Percentiles rank a stretch among this genome's conserved stretches.
These are phyloP conservation scores for Ormyrus thymus DNA, from an alignment of 2,888 invertebrate genomes.

Conservation along the genomic window DNA sequence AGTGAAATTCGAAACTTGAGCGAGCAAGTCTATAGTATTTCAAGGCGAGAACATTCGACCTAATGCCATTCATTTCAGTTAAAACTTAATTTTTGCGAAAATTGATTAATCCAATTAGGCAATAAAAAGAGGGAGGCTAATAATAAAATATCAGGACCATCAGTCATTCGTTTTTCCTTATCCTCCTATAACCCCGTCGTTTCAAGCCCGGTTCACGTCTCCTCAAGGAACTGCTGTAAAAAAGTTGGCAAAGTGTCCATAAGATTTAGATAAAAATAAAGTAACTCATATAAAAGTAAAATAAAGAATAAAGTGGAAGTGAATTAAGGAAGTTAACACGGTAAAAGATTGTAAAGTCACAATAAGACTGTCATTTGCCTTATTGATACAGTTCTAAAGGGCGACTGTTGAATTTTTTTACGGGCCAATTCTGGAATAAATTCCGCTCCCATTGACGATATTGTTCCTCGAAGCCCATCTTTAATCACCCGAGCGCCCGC, in stretches of 20 bases:
- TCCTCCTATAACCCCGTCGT: conserved; percentile 19
- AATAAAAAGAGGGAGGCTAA: background rate
- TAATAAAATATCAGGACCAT: conserved; percentile 28
- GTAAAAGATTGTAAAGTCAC: conserved; percentile 31
- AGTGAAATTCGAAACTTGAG: too few species aligned
- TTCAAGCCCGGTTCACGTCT: conserved; percentile 14
- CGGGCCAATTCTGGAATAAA: too few species aligned
- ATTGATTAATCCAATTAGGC: conserved; percentile 5
- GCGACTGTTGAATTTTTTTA: too few species aligned
- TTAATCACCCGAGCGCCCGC: too few species aligned
- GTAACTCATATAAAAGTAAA: too few species aligned
- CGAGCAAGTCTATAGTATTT: too few species aligned
- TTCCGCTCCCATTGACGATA: too few species aligned
- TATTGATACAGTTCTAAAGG: background rate
- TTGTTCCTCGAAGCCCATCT: too few species aligned
- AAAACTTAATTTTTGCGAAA: too few species aligned
- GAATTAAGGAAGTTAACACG: conserved; percentile 22
- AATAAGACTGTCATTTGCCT: background rate
- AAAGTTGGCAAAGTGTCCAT: conserved; percentile 37
- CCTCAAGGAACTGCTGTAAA: conserved; percentile 32
- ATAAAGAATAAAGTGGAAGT: conserved; percentile 12
- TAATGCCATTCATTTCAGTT: too few species aligned
- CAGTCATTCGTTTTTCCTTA: conserved; percentile 20
- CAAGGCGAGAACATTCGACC: too few species aligned
- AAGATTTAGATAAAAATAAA: conserved; percentile 29